Evolutionary conservation across 2,888 invertebrate genomes (phyloP).

Genomic region (Augiades crinisus): DNA sequence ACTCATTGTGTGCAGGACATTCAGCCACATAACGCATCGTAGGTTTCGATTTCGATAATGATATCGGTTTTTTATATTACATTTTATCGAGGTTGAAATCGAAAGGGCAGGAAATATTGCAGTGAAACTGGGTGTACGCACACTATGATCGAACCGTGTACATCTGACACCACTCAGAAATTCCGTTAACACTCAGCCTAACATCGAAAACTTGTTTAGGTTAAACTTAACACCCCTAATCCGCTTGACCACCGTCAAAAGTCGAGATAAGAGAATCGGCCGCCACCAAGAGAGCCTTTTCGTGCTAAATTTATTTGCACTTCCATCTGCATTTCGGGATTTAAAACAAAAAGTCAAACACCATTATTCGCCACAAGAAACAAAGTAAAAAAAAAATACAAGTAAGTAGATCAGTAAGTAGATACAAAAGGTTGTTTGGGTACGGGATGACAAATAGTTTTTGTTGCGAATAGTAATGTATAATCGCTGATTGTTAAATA

Average conservation of each 20-base stretch:
- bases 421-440: conserved; percentile 62
- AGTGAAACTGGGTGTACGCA: conserved; percentile 24
- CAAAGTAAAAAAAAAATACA: conserved; percentile 67
- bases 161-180: conserved; percentile 2
- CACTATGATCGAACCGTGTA: background rate
- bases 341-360: conserved; percentile 69
- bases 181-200: conserved; percentile 1
- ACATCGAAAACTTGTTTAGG: conserved; percentile 46
- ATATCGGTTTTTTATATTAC: conserved; percentile 76
- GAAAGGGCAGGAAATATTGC: conserved; percentile 63
- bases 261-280: conserved; percentile 54
- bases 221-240: conserved; percentile 63
- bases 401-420: conserved; percentile 72
- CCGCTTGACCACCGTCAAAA: conserved; percentile 45
- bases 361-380: conserved; percentile 58
- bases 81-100: conserved; percentile 69
- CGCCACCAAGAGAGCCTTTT: conserved; percentile 51
- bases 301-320: conserved; percentile 70
- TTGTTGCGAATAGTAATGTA: conserved; percentile 41
- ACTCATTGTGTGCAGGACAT: conserved; percentile 67
- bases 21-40: conserved; percentile 71
- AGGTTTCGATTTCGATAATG: conserved; percentile 81
- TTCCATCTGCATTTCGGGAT: conserved; percentile 47
- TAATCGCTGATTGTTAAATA: conserved; percentile 20
- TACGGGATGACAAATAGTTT: conserved; percentile 64